phyloP scores from a whole-genome alignment of 1,140 invertebrate species.

The Thereuonema tuberculata region DNA sequence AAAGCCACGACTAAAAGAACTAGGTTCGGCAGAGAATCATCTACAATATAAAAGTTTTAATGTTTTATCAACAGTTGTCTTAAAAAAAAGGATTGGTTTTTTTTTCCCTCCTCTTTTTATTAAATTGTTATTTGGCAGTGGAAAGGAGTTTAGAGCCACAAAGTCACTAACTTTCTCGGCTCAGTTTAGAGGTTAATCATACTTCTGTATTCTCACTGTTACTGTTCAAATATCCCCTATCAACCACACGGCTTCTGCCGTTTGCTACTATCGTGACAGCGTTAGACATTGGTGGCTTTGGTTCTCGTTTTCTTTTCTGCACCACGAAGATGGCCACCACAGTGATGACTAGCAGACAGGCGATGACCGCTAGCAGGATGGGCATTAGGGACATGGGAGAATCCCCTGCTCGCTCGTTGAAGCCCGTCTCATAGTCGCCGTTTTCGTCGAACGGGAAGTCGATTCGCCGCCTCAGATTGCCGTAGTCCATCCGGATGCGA shows the following conservation, averaged over 20 bases:
- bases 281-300: not conserved
- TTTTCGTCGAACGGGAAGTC: not conserved
- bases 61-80: no score
- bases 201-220: not conserved
- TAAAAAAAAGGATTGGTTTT: no score
- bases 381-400: not conserved
- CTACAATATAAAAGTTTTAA: no score
- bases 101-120: no score
- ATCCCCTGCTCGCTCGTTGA: not conserved
- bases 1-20: no score
- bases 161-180: no score
- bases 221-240: not conserved
- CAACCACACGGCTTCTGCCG: not conserved
- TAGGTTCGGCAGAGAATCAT: no score
- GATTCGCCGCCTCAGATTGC: not conserved
- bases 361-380: not conserved
- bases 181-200: no score
- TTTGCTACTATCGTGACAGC: not conserved
- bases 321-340: not conserved
- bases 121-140: no score
- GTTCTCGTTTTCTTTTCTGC: not conserved
- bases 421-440: not conserved
- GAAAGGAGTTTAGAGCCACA: no score
- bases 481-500: constrained; percentile 20
- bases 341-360: not conserved